These are phyloP conservation scores for Caretta caretta DNA, from an alignment of 2,113 vertebrate genomes.

Conservation along the genomic window DNA sequence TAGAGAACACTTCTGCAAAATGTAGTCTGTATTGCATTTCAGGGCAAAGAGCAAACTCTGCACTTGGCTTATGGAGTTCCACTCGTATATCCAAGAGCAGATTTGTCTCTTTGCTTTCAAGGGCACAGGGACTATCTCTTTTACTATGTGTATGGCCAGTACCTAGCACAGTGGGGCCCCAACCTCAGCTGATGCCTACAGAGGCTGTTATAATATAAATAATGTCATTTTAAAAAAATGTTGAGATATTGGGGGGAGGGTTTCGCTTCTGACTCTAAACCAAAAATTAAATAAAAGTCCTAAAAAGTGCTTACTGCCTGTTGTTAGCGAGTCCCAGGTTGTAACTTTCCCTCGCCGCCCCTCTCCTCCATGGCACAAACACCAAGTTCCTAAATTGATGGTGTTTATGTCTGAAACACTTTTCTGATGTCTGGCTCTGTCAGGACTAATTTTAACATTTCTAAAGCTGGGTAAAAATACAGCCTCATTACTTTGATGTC, in stretches of 20 bases:
- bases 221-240: background rate
- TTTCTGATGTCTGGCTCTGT: constrained; percentile 84
- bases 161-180: background rate
- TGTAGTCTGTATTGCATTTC: accelerated
- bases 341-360: constrained; percentile 33
- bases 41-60: background rate
- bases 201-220: background rate
- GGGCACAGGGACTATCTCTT: accelerated
- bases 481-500: constrained; percentile 88
- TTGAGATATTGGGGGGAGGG: constrained; percentile 32
- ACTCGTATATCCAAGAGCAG: accelerated
- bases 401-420: constrained; percentile 80
- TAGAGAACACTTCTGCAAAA: background rate
- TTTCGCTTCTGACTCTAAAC: constrained; percentile 23
- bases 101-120: background rate
- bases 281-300: constrained; percentile 63
- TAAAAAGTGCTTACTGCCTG: constrained; percentile 40
- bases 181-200: background rate
- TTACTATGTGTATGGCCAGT: accelerated
- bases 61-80: background rate
- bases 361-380: constrained; percentile 29
- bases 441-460: constrained; percentile 86
- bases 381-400: constrained; percentile 72
- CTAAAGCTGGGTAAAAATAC: constrained; percentile 87
- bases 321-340: constrained; percentile 58